Evolutionary conservation across 1,140 invertebrate genomes (phyloP).

Genomic region (Popillia japonica): DNA sequence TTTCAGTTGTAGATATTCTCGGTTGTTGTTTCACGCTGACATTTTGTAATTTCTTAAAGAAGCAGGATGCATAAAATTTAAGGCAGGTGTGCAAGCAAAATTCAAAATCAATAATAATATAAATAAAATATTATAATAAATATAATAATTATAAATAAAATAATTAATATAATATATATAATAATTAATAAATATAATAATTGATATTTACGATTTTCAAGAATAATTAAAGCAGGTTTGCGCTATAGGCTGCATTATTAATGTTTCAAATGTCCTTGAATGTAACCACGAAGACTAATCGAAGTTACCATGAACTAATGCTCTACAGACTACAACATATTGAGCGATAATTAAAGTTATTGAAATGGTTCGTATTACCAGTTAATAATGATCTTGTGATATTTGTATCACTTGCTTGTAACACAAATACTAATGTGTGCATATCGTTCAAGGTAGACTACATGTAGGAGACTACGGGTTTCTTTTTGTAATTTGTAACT

Average conservation of each 20-base stretch:
- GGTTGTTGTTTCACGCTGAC: too few species aligned
- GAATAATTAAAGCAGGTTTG: not conserved
- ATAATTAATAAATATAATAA: too few species aligned
- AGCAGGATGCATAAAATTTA: too few species aligned
- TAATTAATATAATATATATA: too few species aligned
- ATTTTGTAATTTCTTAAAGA: too few species aligned
- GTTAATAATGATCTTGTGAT: not conserved
- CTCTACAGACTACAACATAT: not conserved
- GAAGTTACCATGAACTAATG: not conserved
- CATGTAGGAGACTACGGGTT: not conserved
- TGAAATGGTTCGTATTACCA: slow-evolving; percentile 20
- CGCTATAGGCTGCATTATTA: not conserved
- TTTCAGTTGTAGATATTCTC: too few species aligned
- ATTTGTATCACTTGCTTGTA: slow-evolving; percentile 14
- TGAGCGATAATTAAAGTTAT: slow-evolving; percentile 20
- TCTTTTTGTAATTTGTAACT: not conserved
- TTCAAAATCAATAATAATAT: too few species aligned
- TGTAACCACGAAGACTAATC: not conserved
- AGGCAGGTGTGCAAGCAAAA: too few species aligned
- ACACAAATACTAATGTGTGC: not conserved
- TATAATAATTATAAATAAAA: too few species aligned
- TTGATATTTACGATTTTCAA: too few species aligned
- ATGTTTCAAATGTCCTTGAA: not conserved
- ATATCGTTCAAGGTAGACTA: slow-evolving; percentile 23
- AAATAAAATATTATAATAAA: too few species aligned